Evolutionary conservation across 2,797 vertebrate genomes (phyloP).

Genomic region (Poeciliopsis gracilis): DNA sequence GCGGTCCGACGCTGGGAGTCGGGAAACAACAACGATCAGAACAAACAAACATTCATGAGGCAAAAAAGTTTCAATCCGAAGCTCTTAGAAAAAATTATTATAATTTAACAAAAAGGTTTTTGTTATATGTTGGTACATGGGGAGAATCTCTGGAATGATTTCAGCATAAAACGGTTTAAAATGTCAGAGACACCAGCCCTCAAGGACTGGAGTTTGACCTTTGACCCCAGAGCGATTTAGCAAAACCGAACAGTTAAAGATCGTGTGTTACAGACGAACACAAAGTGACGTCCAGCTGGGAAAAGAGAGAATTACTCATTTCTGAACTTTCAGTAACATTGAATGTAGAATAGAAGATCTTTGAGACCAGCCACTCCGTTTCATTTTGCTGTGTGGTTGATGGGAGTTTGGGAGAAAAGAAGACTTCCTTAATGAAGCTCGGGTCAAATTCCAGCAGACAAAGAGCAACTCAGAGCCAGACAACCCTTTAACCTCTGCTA

Average conservation of each 20-base stretch:
- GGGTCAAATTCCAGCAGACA: slow-evolving; percentile 71
- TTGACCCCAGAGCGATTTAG: background rate
- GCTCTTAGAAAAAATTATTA: background rate
- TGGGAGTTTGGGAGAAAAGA: slow-evolving; percentile 45
- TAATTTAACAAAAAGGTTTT: no score
- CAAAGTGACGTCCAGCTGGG: background rate
- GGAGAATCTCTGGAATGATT: background rate
- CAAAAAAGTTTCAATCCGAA: background rate
- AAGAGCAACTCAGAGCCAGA: slow-evolving; percentile 59
- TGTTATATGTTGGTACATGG: no score
- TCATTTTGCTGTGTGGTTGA: slow-evolving; percentile 32
- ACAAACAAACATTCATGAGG: background rate
- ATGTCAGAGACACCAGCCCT: background rate
- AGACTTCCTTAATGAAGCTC: slow-evolving; percentile 56
- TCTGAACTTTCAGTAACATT: background rate
- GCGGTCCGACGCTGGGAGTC: slow-evolving; percentile 85
- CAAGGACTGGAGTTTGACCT: no score
- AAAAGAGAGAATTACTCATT: background rate
- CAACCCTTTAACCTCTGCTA: slow-evolving; percentile 31
- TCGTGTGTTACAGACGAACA: background rate
- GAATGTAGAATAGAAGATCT: background rate
- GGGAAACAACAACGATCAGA: background rate
- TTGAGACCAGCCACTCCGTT: slow-evolving; percentile 3
- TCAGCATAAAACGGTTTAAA: background rate
- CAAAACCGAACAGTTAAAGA: background rate